phyloP scores from a whole-genome alignment of 2,113 vertebrate species.

The Hyaena hyaena region DNA sequence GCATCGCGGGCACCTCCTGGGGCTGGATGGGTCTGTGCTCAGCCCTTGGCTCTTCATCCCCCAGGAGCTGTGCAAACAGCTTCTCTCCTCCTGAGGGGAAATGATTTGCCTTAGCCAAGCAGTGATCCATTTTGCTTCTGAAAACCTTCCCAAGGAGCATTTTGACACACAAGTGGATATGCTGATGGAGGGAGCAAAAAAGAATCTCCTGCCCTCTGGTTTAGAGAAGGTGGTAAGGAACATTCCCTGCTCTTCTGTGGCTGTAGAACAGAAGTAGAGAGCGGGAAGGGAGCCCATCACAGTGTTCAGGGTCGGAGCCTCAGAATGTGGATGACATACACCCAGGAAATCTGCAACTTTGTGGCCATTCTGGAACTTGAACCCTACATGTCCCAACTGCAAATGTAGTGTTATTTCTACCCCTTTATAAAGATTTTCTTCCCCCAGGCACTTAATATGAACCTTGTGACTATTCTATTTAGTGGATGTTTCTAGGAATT shows the following conservation, averaged over 20 bases:
- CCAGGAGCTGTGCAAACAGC: rapidly evolving
- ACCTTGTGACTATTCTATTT: not conserved
- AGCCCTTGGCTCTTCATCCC: not conserved
- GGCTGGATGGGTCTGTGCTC: not conserved
- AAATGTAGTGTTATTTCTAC: not conserved
- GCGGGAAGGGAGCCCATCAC: rapidly evolving
- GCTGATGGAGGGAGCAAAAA: not conserved
- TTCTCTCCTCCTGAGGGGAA: not conserved
- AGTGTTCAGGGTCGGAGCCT: too few species aligned
- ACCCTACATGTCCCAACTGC: not conserved
- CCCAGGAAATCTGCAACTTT: rapidly evolving
- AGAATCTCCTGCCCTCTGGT: not conserved
- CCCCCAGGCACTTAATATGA: not conserved
- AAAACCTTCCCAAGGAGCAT: not conserved
- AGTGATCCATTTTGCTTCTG: not conserved
- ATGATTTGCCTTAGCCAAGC: not conserved
- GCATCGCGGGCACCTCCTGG: rapidly evolving
- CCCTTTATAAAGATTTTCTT: not conserved
- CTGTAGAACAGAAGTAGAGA: not conserved
- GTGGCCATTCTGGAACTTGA: not conserved
- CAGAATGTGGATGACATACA: rapidly evolving
- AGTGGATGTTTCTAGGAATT: not conserved
- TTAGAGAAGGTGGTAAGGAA: not conserved
- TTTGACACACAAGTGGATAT: not conserved
- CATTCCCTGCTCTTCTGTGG: rapidly evolving